phyloP scores from a whole-genome alignment of 2,797 vertebrate species.

The Scomberomorus guttatus region DNA sequence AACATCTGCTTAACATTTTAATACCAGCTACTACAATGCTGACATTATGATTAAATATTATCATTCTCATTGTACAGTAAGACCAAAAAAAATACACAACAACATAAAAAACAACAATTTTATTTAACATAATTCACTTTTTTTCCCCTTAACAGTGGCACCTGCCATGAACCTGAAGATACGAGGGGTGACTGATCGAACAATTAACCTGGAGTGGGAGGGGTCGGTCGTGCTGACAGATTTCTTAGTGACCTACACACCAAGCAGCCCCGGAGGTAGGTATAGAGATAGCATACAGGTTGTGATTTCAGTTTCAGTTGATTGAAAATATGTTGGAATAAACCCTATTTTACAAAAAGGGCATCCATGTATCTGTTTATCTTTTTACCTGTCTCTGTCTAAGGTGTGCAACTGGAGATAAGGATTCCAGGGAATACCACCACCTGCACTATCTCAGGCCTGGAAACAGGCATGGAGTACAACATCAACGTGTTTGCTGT shows the following conservation, averaged over 20 bases:
- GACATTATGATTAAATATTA: too few species aligned
- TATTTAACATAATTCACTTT: not conserved
- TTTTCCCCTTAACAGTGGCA: constrained; percentile 86
- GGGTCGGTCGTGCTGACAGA: constrained; percentile 90
- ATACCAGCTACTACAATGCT: too few species aligned
- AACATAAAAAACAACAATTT: not conserved
- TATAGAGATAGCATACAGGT: not conserved
- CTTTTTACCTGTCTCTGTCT: constrained; percentile 30
- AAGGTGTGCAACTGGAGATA: constrained; percentile 91
- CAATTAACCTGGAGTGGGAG: constrained; percentile 94
- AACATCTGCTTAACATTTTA: too few species aligned
- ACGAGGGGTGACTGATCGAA: constrained; percentile 89
- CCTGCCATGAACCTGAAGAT: constrained; percentile 91
- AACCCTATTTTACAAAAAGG: not conserved
- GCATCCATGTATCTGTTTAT: constrained; percentile 3
- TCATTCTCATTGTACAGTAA: too few species aligned
- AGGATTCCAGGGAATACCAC: constrained; percentile 92
- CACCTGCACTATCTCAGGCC: constrained; percentile 88
- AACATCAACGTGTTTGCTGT: constrained; percentile 94
- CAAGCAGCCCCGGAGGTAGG: constrained; percentile 85
- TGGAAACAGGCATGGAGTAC: constrained; percentile 95
- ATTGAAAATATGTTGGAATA: constrained; percentile 19
- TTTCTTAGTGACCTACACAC: constrained; percentile 93
- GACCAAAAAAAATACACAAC: not conserved
- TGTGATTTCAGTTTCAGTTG: constrained; percentile 7